These are phyloP conservation scores for Riptortus pedestris DNA, from an alignment of 1,140 invertebrate genomes.

Conservation along the genomic window DNA sequence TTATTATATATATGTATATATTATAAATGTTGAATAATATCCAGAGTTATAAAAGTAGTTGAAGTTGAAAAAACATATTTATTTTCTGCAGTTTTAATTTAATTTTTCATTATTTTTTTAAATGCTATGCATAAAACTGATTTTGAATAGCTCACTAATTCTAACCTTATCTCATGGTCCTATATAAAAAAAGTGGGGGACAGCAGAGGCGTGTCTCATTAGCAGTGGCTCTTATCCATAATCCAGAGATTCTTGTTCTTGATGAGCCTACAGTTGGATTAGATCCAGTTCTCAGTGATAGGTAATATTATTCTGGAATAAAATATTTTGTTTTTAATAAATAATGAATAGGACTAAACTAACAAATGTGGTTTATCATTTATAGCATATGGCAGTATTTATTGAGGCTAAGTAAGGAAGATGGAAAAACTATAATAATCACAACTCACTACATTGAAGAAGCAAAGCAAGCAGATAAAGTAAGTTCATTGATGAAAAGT, in stretches of 20 bases:
- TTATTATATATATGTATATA: too few species aligned
- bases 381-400: conserved; percentile 46
- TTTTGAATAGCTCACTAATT: too few species aligned
- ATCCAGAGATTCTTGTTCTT: conserved; percentile 45
- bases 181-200: too few species aligned
- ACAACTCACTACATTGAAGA: conserved; percentile 95
- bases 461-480: conserved; percentile 68
- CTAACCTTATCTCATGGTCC: too few species aligned
- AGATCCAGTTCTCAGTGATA: conserved; percentile 45
- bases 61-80: too few species aligned
- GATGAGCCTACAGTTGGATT: conserved; percentile 53
- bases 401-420: conserved; percentile 40
- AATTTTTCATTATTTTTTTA: too few species aligned
- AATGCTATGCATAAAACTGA: too few species aligned
- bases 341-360: conserved; percentile 48
- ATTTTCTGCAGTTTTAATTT: too few species aligned
- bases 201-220: conserved; percentile 46
- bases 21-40: too few species aligned
- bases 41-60: too few species aligned
- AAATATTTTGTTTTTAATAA: conserved; percentile 79
- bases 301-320: conserved; percentile 44
- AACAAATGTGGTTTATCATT: not conserved
- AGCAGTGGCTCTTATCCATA: conserved; percentile 44
- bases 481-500: conserved; percentile 39
- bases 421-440: conserved; percentile 64